A percentile compares a stretch with the other conserved stretches of the same genome.
These are phyloP conservation scores for Alentia gelatinosa DNA, from an alignment of 2,888 invertebrate genomes.

Conservation along the genomic window DNA sequence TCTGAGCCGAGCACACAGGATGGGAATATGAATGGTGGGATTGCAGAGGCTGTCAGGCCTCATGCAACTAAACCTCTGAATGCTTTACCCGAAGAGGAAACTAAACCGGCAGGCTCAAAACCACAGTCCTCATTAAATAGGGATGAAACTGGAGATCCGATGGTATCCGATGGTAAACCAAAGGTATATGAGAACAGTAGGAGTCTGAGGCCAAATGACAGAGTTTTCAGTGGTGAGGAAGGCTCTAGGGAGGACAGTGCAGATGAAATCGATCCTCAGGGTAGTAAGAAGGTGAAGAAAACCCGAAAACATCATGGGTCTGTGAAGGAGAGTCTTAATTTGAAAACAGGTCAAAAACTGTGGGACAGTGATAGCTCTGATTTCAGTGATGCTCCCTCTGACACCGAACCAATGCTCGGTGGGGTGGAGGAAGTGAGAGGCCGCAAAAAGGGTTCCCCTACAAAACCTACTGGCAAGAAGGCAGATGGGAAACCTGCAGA, in stretches of 20 bases:
- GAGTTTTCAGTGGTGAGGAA: neutral
- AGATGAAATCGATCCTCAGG: neutral
- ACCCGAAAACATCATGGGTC: constrained; percentile 34
- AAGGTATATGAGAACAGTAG: constrained; percentile 7
- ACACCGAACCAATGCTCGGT: neutral
- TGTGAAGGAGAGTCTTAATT: neutral
- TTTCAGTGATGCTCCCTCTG: neutral
- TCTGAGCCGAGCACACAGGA: neutral
- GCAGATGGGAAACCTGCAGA: neutral
- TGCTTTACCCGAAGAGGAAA: neutral
- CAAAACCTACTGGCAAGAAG: neutral
- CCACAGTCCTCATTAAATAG: neutral
- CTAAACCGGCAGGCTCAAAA: neutral
- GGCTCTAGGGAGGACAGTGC: constrained; percentile 32
- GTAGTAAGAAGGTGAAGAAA: neutral
- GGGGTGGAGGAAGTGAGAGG: neutral
- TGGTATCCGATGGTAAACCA: neutral
- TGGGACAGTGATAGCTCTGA: constrained; percentile 34
- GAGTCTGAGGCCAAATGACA: neutral
- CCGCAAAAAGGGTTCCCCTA: neutral
- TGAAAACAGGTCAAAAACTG: neutral
- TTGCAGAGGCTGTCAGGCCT: neutral
- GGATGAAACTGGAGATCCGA: neutral
- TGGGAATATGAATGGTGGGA: neutral
- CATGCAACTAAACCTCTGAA: neutral